These are phyloP conservation scores for Gymnocheta viridis DNA, from an alignment of 2,888 invertebrate species.

Conservation along the genomic window DNA sequence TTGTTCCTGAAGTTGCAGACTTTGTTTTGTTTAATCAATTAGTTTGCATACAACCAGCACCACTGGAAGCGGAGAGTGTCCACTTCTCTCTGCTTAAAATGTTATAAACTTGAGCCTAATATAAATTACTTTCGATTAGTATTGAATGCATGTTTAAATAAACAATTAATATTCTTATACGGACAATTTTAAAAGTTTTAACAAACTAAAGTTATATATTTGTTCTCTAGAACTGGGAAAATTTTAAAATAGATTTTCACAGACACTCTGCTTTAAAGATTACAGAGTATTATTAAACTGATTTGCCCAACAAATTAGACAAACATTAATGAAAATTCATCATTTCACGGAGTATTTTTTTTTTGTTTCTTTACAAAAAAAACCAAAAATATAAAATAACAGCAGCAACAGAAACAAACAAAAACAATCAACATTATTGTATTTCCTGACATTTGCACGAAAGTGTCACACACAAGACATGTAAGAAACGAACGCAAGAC, in stretches of 20 bases:
- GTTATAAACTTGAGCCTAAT: too few species aligned
- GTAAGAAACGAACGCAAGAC: background rate
- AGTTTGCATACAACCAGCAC: too few species aligned
- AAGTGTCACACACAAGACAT: constrained; percentile 57
- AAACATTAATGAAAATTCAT: constrained; percentile 63
- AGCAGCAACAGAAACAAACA: background rate
- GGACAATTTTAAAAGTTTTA: background rate
- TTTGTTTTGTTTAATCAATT: too few species aligned
- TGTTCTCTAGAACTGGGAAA: background rate
- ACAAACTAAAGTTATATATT: background rate
- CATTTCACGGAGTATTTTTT: constrained; percentile 45
- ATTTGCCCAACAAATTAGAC: constrained; percentile 60
- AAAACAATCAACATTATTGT: constrained; percentile 30
- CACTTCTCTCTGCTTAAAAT: too few species aligned
- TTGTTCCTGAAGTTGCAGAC: too few species aligned
- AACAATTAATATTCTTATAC: background rate
- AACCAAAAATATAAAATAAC: background rate
- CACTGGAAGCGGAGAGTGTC: too few species aligned
- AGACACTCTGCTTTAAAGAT: constrained; percentile 44
- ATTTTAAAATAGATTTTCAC: constrained; percentile 45
- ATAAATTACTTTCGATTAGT: too few species aligned
- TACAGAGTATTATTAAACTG: constrained; percentile 57
- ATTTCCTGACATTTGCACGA: constrained; percentile 64
- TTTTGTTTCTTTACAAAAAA: constrained; percentile 1
- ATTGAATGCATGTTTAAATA: background rate